A percentile compares a stretch with the other conserved stretches of the same genome.
phyloP scores from a whole-genome alignment of 1,140 invertebrate species.

The Drosophila truncata region DNA sequence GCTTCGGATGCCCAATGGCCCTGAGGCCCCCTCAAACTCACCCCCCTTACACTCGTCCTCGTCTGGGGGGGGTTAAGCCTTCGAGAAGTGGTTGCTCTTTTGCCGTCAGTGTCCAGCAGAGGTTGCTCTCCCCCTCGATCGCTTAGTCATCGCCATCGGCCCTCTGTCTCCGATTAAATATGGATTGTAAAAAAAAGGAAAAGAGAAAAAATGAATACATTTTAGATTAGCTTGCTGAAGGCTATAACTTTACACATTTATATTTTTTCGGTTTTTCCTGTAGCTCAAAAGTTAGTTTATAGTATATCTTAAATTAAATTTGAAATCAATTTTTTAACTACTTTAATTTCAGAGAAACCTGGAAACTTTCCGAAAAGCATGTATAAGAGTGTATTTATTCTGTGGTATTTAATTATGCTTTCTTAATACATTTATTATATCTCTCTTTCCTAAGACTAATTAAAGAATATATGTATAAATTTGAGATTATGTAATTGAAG shows the following conservation, averaged over 20 bases:
- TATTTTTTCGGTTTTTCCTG: no score
- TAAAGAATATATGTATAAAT: neutral
- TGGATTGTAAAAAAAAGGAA: constrained; percentile 22
- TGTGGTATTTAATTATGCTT: neutral
- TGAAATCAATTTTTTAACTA: no score
- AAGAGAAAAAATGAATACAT: neutral
- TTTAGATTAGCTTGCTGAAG: constrained; percentile 3
- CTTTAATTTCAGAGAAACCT: neutral
- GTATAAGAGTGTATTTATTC: no score
- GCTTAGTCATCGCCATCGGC: constrained; percentile 48
- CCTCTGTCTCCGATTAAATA: constrained; percentile 26
- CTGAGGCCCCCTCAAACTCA: constrained; percentile 1
- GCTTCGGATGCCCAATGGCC: constrained; percentile 42
- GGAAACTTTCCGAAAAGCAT: neutral
- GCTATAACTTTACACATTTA: neutral
- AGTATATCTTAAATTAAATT: no score
- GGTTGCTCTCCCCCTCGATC: constrained; percentile 13
- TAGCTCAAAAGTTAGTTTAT: no score
- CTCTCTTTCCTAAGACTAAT: neutral
- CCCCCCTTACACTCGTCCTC: neutral
- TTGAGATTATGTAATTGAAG: neutral
- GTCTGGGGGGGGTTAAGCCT: constrained; percentile 10
- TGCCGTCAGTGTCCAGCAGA: constrained; percentile 52
- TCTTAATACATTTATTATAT: neutral
- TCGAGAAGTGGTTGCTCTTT: constrained; percentile 36